phyloP scores from a whole-genome alignment of 2,113 vertebrate species.

The Sialia sialis region DNA sequence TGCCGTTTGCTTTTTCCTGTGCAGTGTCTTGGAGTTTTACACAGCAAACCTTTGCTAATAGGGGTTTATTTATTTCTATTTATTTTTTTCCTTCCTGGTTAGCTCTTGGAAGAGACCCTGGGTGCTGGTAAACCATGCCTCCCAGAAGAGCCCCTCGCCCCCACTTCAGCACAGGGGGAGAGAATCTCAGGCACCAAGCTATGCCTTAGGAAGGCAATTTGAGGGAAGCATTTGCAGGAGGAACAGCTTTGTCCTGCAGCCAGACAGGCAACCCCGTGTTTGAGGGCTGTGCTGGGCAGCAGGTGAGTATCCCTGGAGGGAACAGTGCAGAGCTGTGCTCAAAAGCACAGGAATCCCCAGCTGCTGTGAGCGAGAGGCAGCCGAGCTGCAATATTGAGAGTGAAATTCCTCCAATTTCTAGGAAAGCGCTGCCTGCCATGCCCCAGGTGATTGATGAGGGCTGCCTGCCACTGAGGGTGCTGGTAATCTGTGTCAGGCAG shows the following conservation, averaged over 20 bases:
- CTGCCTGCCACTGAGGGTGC: not conserved
- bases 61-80: conserved; percentile 3
- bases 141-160: not conserved
- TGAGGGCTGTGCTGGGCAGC: not conserved
- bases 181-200: not conserved
- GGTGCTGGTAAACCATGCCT: not conserved
- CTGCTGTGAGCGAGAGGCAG: not conserved
- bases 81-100: not conserved
- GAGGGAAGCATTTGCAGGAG: not conserved
- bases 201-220: not conserved
- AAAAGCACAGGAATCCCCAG: not conserved
- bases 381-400: accelerated
- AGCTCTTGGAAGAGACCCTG: not conserved
- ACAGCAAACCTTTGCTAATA: conserved; percentile 36
- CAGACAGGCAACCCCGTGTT: accelerated
- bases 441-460: not conserved
- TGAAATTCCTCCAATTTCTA: not conserved
- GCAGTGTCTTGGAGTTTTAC: conserved; percentile 40
- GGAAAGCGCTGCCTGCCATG: not conserved
- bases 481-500: not conserved
- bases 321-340: accelerated
- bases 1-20: conserved; percentile 21
- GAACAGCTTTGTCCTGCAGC: not conserved
- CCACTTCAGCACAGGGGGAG: not conserved
- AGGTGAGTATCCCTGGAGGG: not conserved